A percentile compares a stretch with the other conserved stretches of the same genome.
phyloP scores from a whole-genome alignment of 2,797 vertebrate species.

The Miichthys miiuy region DNA sequence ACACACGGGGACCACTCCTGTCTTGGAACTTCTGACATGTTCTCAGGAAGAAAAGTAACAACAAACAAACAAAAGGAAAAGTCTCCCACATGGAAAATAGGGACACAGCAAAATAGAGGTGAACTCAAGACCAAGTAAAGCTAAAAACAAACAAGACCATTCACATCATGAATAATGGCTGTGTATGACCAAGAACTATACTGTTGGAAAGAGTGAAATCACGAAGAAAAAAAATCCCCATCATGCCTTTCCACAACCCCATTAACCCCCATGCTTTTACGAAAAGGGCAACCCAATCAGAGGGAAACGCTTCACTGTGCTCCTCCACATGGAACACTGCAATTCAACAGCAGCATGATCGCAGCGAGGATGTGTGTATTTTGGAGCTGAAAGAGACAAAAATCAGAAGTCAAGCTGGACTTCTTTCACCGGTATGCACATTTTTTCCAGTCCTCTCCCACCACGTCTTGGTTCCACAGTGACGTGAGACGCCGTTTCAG shows the following conservation, averaged over 20 bases:
- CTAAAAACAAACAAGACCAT: neutral
- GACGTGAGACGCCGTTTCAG: neutral
- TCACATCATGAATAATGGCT: slow-evolving; percentile 28
- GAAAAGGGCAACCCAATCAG: slow-evolving; percentile 66
- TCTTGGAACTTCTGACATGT: slow-evolving; percentile 46
- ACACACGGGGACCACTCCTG: slow-evolving; percentile 22
- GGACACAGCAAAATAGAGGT: slow-evolving; percentile 19
- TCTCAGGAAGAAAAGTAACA: slow-evolving; percentile 32
- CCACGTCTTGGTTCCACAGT: neutral
- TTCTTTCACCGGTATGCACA: slow-evolving; percentile 1
- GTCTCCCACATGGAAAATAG: slow-evolving; percentile 40
- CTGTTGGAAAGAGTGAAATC: slow-evolving; percentile 31
- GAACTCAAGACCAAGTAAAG: slow-evolving; percentile 29
- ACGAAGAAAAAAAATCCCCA: neutral
- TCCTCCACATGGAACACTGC: slow-evolving; percentile 45
- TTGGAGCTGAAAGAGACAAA: slow-evolving; percentile 28
- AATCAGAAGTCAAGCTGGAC: slow-evolving; percentile 38
- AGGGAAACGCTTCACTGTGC: slow-evolving; percentile 40
- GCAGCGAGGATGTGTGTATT: neutral
- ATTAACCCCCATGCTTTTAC: slow-evolving; percentile 32
- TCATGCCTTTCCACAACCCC: slow-evolving; percentile 38
- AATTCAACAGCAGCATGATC: slow-evolving; percentile 33
- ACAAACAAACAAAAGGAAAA: slow-evolving; percentile 19
- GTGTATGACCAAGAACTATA: slow-evolving; percentile 19
- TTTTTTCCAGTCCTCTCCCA: slow-evolving; percentile 8